Percentiles rank a stretch among this genome's conserved stretches.
These are phyloP conservation scores for Melipona bicolor DNA, from an alignment of 2,888 invertebrate species.

Conservation along the genomic window DNA sequence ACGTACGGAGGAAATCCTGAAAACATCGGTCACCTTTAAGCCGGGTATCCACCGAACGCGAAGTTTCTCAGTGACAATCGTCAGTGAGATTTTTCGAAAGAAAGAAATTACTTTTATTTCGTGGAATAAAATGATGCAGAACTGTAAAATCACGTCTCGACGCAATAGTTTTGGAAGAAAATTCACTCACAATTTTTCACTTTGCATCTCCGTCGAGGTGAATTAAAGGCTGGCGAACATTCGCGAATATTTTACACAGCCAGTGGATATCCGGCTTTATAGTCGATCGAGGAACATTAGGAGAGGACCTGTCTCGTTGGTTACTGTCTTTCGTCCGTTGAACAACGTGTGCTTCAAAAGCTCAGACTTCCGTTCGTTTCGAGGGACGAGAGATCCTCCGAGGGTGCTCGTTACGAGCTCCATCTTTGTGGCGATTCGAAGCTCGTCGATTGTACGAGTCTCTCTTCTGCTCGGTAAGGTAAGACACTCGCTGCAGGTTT, in stretches of 20 bases:
- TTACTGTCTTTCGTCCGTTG: not conserved
- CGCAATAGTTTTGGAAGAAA: too few species aligned
- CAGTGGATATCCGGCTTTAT: not conserved
- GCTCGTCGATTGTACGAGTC: not conserved
- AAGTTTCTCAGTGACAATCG: too few species aligned
- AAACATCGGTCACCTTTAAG: not conserved
- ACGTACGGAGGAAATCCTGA: slow-evolving; percentile 1
- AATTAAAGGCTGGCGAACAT: not conserved
- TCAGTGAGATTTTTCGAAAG: not conserved
- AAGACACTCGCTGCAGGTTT: slow-evolving; percentile 20
- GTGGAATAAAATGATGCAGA: too few species aligned
- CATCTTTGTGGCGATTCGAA: slow-evolving; percentile 19
- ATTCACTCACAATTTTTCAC: not conserved
- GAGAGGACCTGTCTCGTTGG: slow-evolving; percentile 25
- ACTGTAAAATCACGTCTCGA: too few species aligned
- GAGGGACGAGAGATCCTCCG: slow-evolving; percentile 19
- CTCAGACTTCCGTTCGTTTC: slow-evolving; percentile 23
- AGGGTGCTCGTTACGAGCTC: slow-evolving; percentile 44
- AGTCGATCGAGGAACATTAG: not conserved
- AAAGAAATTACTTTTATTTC: too few species aligned
- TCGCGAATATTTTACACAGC: not conserved
- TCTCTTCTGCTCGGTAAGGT: slow-evolving; percentile 27
- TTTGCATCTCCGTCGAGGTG: not conserved
- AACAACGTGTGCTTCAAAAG: not conserved
- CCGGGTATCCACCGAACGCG: not conserved